A percentile compares a stretch with the other conserved stretches of the same genome.
These are phyloP conservation scores for Rhorus exstirpatorius DNA, from an alignment of 2,888 invertebrate genomes.

Conservation along the genomic window DNA sequence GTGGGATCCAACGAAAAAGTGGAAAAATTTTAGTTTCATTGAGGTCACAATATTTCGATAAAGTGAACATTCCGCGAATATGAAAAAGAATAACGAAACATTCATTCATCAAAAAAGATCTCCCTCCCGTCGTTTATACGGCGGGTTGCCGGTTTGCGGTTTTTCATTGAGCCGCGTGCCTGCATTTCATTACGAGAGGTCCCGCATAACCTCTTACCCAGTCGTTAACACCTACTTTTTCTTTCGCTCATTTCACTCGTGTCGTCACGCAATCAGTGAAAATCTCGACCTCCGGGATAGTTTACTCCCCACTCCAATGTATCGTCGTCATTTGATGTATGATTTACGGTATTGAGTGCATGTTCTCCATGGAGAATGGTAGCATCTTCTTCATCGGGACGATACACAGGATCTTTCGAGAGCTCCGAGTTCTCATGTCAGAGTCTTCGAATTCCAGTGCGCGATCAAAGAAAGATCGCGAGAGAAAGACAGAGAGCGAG, in stretches of 20 bases:
- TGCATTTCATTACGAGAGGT: conserved; percentile 35
- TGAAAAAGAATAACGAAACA: neutral
- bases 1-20: too few species aligned
- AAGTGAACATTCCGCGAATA: too few species aligned
- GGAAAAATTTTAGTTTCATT: too few species aligned
- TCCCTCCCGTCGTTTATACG: conserved; percentile 10
- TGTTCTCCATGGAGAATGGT: conserved; percentile 22
- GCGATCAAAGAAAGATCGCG: conserved; percentile 42
- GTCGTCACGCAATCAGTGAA: conserved; percentile 35
- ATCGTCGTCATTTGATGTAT: conserved; percentile 33
- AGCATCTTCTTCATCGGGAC: conserved; percentile 54
- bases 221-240: conserved; percentile 35
- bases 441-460: conserved; percentile 70
- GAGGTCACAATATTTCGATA: neutral
- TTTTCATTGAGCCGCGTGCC: conserved; percentile 35
- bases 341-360: conserved; percentile 46
- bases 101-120: neutral
- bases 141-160: conserved; percentile 21
- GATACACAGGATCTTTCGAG: conserved; percentile 57
- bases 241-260: neutral
- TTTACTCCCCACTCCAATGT: conserved; percentile 23
- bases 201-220: conserved; percentile 8
- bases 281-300: conserved; percentile 5
- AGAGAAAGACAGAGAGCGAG: conserved; percentile 43
- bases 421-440: conserved; percentile 65